A percentile compares a stretch with the other conserved stretches of the same genome.
Conservation (phyloP, 92 coral and sea anemone genomes). For the Paragorgia papillata region DNA sequence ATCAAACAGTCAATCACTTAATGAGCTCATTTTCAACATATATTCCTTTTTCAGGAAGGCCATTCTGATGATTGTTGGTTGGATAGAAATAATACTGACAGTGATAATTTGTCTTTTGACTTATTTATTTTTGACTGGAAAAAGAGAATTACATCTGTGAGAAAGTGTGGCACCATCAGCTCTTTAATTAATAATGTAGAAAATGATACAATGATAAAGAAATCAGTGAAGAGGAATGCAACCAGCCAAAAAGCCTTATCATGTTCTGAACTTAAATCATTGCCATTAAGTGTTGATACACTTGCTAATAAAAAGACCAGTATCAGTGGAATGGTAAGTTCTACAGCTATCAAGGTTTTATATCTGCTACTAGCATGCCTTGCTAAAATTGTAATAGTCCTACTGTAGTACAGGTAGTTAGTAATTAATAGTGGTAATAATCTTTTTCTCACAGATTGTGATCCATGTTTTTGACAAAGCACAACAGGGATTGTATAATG, state of each 20-base stretch:
- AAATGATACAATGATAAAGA: not conserved
- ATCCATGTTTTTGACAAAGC: conserved; percentile 64
- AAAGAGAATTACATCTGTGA: not conserved
- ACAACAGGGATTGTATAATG: conserved; percentile 88
- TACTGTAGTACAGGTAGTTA: too few species aligned
- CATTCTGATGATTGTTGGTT: conserved; percentile 80
- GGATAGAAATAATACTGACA: conserved; percentile 52
- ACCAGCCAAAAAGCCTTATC: too few species aligned
- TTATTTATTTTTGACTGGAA: conserved; percentile 68
- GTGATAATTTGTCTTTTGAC: conserved; percentile 74
- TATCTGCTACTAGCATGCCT: too few species aligned
- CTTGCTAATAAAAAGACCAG: not conserved
- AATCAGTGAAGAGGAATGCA: not conserved
- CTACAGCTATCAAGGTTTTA: too few species aligned
- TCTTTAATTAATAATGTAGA: not conserved
- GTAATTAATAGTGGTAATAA: too few species aligned
- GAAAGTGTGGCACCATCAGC: not conserved
- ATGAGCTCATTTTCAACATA: too few species aligned
- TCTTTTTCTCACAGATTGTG: conserved; percentile 58
- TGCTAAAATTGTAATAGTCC: too few species aligned
- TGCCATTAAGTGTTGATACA: not conserved
- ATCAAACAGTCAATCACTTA: too few species aligned
- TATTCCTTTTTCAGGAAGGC: conserved; percentile 88
- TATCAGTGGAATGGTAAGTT: not conserved
- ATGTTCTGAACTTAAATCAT: too few species aligned